Evolutionary conservation across 2,888 invertebrate species (phyloP).

Genomic region (Tenthredo scrophulariae): DNA sequence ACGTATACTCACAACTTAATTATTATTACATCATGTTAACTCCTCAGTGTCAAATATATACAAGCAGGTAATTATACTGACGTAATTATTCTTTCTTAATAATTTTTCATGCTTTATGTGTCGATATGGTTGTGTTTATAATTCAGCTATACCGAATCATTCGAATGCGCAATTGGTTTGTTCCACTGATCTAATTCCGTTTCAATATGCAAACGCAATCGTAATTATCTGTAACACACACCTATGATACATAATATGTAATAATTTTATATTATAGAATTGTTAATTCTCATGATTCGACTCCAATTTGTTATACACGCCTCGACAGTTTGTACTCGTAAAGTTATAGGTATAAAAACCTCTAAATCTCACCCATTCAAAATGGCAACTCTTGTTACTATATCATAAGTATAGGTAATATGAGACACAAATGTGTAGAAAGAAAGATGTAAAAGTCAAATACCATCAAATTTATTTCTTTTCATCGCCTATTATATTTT

Average conservation of each 20-base stretch:
- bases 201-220: not conserved
- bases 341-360: not conserved
- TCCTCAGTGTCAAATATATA: slow-evolving; percentile 27
- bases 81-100: not conserved
- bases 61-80: slow-evolving; percentile 5
- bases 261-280: too few relatives aligned
- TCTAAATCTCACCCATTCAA: not conserved
- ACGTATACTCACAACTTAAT: not conserved
- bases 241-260: too few relatives aligned
- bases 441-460: not conserved
- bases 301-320: not conserved
- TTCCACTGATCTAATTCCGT: slow-evolving; percentile 16
- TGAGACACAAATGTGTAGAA: not conserved
- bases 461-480: not conserved
- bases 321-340: not conserved
- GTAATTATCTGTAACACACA: not conserved
- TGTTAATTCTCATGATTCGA: not conserved
- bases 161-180: not conserved
- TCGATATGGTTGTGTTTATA: not conserved
- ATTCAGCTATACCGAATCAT: not conserved
- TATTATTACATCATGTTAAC: not conserved
- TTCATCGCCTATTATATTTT: not conserved
- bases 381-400: too few relatives aligned
- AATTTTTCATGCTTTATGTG: not conserved
- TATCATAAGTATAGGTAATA: too few relatives aligned